A percentile compares a stretch with the other conserved stretches of the same genome.
These are phyloP conservation scores for Halcyon chelicuti DNA, from an alignment of 2,797 vertebrate genomes.

Conservation along the genomic window DNA sequence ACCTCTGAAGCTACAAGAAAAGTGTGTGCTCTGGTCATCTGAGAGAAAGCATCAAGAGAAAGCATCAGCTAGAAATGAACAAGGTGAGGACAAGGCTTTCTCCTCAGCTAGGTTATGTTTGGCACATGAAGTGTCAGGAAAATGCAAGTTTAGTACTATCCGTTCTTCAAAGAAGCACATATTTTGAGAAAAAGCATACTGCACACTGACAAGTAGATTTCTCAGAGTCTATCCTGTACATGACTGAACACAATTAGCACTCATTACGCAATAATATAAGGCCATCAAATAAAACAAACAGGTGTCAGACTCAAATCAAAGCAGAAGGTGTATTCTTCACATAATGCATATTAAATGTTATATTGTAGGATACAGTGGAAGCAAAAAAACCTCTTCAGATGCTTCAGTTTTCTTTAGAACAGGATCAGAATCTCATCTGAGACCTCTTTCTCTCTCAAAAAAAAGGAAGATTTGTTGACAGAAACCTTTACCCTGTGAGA, in stretches of 20 bases:
- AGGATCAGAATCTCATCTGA: neutral
- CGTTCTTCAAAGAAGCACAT: neutral
- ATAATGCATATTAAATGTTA: neutral
- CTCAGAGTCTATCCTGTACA: neutral
- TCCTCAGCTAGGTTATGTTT: neutral
- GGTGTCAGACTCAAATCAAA: neutral
- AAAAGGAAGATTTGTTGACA: neutral
- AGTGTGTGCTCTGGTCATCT: accelerated
- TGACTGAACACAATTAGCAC: neutral
- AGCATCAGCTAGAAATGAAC: neutral
- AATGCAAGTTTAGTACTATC: neutral
- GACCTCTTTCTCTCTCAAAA: neutral
- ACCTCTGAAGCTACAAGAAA: neutral
- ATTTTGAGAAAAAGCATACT: neutral
- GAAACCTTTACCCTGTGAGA: neutral
- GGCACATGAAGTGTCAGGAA: neutral
- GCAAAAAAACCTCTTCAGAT: neutral
- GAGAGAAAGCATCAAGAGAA: neutral
- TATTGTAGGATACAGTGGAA: neutral
- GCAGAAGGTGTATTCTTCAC: neutral
- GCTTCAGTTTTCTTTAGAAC: neutral
- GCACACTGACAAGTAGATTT: neutral
- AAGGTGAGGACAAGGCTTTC: neutral
- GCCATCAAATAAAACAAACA: neutral
- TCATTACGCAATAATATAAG: neutral